These are phyloP conservation scores for Nebria brevicollis DNA, from an alignment of 2,888 invertebrate species.

Conservation along the genomic window DNA sequence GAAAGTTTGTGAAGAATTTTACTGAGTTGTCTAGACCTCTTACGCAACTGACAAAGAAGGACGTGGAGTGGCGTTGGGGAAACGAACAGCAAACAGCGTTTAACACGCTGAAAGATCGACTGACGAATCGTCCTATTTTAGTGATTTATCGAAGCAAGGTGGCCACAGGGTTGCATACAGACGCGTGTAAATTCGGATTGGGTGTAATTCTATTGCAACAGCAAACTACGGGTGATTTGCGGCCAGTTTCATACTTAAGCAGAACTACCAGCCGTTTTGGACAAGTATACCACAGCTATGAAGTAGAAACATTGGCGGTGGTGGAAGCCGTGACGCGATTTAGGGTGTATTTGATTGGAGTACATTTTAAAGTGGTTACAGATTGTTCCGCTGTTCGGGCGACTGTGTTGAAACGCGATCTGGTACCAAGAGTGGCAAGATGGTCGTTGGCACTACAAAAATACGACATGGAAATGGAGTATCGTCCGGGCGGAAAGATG, in stretches of 20 bases:
- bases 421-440: not conserved
- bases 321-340: constrained; percentile 55
- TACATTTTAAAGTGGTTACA: constrained; percentile 52
- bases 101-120: no score
- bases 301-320: constrained; percentile 57
- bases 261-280: constrained; percentile 55
- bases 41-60: not conserved
- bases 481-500: no score
- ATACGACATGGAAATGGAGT: no score
- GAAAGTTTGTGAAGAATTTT: constrained; percentile 28
- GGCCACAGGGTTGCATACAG: no score
- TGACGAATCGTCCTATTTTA: no score
- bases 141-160: no score
- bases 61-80: no score
- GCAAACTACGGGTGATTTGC: no score
- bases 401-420: no score
- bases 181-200: constrained; percentile 52
- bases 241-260: constrained; percentile 55
- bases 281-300: constrained; percentile 56
- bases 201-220: constrained; percentile 54
- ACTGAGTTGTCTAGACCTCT: constrained; percentile 24
- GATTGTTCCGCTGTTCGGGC: constrained; percentile 48
- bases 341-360: constrained; percentile 58
- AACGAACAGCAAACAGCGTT: no score
- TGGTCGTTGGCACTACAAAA: not conserved